Conservation (phyloP, 2,888 invertebrate species). For the Coremacera marginata region DNA sequence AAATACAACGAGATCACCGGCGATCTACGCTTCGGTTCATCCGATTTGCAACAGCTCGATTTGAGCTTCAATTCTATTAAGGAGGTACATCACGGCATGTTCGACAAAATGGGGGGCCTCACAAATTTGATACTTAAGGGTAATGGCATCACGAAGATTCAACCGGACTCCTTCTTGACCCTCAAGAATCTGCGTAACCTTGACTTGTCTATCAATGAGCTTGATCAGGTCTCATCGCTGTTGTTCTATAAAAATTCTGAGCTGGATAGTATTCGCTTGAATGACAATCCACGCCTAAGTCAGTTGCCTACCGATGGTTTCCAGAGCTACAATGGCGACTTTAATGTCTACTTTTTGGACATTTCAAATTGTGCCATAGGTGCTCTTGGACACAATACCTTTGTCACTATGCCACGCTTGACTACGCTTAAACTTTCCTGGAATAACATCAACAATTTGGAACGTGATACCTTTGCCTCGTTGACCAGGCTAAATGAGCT, state of each 20-base stretch:
- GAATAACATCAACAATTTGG: constrained; percentile 75
- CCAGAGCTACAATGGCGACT: constrained; percentile 73
- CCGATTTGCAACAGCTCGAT: constrained; percentile 77
- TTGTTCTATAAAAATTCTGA: constrained; percentile 79
- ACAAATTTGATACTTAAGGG: constrained; percentile 78
- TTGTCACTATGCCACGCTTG: constrained; percentile 80
- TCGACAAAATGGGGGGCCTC: constrained; percentile 75
- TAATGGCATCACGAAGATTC: constrained; percentile 78
- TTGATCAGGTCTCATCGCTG: constrained; percentile 77
- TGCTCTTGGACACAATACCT: constrained; percentile 74
- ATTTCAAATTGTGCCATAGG: constrained; percentile 80
- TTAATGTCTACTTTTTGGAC: constrained; percentile 78
- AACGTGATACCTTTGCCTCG: constrained; percentile 72
- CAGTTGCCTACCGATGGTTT: constrained; percentile 78
- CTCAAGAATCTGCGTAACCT: constrained; percentile 78
- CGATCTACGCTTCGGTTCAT: constrained; percentile 74
- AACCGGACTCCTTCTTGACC: constrained; percentile 77
- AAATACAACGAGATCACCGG: constrained; percentile 78
- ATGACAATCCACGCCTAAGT: constrained; percentile 78
- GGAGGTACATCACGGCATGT: constrained; percentile 76
- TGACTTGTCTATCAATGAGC: constrained; percentile 80
- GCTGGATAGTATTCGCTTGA: constrained; percentile 78
- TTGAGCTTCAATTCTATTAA: constrained; percentile 78
- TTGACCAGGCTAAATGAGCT: constrained; percentile 76
- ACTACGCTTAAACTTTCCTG: constrained; percentile 77